phyloP scores from a whole-genome alignment of 92 coral and sea anemone species.

The Zoanthus gigantus region DNA sequence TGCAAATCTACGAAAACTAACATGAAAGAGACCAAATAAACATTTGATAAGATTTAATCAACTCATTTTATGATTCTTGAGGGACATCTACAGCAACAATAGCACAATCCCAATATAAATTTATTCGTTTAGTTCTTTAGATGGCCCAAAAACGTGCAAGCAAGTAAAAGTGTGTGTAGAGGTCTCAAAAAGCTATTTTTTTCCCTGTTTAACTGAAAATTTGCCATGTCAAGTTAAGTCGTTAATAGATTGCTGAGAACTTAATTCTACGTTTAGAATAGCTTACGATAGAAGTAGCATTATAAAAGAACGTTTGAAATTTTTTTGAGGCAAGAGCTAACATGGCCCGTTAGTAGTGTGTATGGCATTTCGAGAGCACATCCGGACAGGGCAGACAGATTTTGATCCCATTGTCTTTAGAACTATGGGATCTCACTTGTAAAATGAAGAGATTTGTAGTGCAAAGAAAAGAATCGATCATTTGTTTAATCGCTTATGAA shows the following conservation, averaged over 20 bases:
- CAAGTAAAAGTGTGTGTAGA: too few relatives aligned
- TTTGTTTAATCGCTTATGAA: conserved; percentile 7
- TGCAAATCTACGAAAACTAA: background rate
- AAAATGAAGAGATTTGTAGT: conserved; percentile 9
- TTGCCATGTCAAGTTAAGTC: too few relatives aligned
- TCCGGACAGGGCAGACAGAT: background rate
- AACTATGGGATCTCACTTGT: background rate
- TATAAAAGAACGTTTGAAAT: background rate
- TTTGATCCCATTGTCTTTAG: background rate
- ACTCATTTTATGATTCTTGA: background rate
- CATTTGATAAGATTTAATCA: background rate
- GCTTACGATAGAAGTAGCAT: background rate
- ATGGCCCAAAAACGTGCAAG: background rate
- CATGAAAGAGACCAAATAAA: background rate
- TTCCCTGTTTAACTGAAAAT: too few relatives aligned
- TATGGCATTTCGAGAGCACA: background rate
- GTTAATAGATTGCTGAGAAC: background rate
- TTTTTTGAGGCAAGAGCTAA: too few relatives aligned
- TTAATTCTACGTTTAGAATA: background rate
- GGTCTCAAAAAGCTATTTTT: too few relatives aligned
- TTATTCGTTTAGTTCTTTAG: background rate
- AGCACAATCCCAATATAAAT: background rate
- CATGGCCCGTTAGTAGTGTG: background rate
- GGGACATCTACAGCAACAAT: background rate
- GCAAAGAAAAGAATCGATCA: conserved; percentile 4